Conservation (phyloP, 1,140 invertebrate genomes). For the Octopus bimaculoides region DNA sequence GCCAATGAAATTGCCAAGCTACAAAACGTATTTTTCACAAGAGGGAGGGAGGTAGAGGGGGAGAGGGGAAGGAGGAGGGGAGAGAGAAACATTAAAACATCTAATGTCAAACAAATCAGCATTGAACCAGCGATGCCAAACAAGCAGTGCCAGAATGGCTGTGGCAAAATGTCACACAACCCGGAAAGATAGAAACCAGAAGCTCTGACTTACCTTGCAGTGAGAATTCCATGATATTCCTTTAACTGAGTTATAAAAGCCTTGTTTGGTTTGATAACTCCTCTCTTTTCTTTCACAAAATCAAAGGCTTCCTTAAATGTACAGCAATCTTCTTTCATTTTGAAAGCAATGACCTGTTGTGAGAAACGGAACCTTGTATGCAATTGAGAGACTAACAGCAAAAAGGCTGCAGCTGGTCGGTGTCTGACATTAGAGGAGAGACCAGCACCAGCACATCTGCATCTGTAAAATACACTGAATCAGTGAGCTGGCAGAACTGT, state of each 20-base stretch:
- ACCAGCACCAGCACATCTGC: no score
- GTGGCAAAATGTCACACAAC: background rate
- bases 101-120: no score
- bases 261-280: conserved; percentile 92
- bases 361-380: no score
- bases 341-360: conserved; percentile 77
- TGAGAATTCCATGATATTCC: conserved; percentile 83
- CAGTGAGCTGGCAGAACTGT: no score
- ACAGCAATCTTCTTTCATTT: conserved; percentile 97
- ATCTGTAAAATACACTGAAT: no score
- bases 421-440: no score
- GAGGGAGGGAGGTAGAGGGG: background rate
- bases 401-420: no score
- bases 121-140: no score
- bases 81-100: background rate
- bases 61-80: background rate
- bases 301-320: conserved; percentile 83
- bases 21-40: background rate
- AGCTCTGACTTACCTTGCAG: conserved; percentile 77
- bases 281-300: conserved; percentile 85
- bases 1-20: no score
- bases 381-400: no score
- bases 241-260: conserved; percentile 92
- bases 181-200: background rate
- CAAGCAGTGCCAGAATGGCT: background rate